Evolutionary conservation across 2,797 vertebrate species (phyloP).

Genomic region (Craterocephalus amniculus): DNA sequence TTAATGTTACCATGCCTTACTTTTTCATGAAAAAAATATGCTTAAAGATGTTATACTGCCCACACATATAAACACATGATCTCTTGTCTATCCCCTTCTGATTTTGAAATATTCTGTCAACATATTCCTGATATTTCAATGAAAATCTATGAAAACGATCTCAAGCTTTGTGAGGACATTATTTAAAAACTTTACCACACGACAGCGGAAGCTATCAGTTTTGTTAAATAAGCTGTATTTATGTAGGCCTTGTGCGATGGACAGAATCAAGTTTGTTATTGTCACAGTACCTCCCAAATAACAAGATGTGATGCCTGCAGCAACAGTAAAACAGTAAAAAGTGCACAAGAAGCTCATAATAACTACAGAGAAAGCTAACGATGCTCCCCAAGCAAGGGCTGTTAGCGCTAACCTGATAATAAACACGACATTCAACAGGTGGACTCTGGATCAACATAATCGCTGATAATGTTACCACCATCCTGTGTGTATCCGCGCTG

Average conservation of each 20-base stretch:
- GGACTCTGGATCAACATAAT: not conserved
- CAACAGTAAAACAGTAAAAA: too few relatives aligned
- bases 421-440: conserved; percentile 53
- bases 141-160: not conserved
- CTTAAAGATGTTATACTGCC: too few relatives aligned
- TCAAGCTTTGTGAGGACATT: conserved; percentile 10
- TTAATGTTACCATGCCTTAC: not conserved
- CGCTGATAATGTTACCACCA: not conserved
- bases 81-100: not conserved
- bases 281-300: too few relatives aligned
- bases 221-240: conserved; percentile 47
- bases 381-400: not conserved
- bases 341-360: not conserved
- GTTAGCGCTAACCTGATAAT: conserved; percentile 37
- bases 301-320: not conserved
- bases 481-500: not conserved
- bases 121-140: not conserved
- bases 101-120: not conserved
- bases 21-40: not conserved
- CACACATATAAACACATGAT: conserved; percentile 2
- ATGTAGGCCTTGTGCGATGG: conserved; percentile 53
- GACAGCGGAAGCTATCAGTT: not conserved
- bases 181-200: not conserved
- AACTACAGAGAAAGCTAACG: conserved; percentile 5
- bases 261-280: conserved; percentile 42